phyloP scores from a whole-genome alignment of 2,888 invertebrate species.

The Drosophila rubida region DNA sequence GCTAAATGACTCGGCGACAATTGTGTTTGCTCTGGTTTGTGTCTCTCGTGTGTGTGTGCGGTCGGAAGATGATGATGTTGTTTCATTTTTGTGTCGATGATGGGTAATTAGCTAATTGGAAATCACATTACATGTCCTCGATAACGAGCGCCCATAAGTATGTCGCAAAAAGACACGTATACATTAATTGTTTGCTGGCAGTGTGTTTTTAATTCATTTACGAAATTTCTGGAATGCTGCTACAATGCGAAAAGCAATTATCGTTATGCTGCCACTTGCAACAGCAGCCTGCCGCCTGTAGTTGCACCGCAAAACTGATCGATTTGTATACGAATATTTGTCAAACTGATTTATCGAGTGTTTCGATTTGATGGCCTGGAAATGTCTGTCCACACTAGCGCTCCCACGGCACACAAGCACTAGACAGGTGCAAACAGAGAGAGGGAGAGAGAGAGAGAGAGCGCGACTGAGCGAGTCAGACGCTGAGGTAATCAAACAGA shows the following conservation, averaged over 20 bases:
- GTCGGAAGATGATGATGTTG: not conserved
- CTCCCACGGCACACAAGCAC: slow-evolving; percentile 7
- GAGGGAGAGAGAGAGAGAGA: not conserved
- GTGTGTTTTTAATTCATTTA: not conserved
- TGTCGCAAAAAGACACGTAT: slow-evolving; percentile 8
- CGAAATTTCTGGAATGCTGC: not conserved
- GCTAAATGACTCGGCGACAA: slow-evolving; percentile 40
- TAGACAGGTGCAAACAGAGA: slow-evolving; percentile 13
- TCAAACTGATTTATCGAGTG: slow-evolving; percentile 72
- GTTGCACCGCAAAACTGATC: slow-evolving; percentile 57
- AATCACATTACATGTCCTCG: slow-evolving; percentile 26
- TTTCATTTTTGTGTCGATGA: slow-evolving; percentile 8
- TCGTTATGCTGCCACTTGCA: not conserved
- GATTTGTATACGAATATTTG: slow-evolving; percentile 72
- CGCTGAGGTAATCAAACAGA: slow-evolving; percentile 37
- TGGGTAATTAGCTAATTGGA: slow-evolving; percentile 40
- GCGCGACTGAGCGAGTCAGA: too few species aligned
- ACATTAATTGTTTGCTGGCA: not conserved
- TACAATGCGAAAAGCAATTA: slow-evolving; percentile 12
- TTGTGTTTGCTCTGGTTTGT: slow-evolving; percentile 18
- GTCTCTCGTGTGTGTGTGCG: not conserved
- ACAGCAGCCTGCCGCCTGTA: too few species aligned
- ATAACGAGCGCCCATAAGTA: slow-evolving; percentile 22
- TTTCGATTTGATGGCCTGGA: slow-evolving; percentile 69
- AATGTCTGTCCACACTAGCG: slow-evolving; percentile 48